Conservation (phyloP, 2,113 vertebrate species). For the Lanius collurio region DNA sequence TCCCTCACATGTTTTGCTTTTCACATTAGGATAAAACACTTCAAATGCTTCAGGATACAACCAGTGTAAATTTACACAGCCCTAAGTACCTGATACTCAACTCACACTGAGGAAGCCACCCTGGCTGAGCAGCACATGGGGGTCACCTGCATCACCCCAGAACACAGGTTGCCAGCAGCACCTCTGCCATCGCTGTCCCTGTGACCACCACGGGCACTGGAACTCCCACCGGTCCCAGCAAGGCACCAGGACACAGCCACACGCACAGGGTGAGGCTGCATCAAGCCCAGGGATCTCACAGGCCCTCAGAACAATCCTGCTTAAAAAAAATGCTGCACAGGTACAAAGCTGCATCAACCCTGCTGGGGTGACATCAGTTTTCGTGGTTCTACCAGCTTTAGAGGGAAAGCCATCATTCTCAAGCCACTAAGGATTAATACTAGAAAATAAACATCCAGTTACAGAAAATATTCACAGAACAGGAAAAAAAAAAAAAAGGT, state of each 20-base stretch:
- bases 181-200: neutral
- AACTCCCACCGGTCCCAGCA: fast-evolving
- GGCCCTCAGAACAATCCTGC: neutral
- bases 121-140: neutral
- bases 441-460: neutral
- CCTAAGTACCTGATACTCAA: no score
- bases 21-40: neutral
- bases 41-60: neutral
- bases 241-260: fast-evolving
- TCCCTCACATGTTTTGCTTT: neutral
- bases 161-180: fast-evolving
- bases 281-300: fast-evolving
- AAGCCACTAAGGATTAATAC: neutral
- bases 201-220: fast-evolving
- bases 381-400: neutral
- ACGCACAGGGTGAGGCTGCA: neutral
- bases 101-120: neutral
- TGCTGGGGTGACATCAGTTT: neutral
- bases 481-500: fast-evolving
- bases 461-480: neutral
- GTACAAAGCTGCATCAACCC: fast-evolving
- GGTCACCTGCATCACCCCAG: neutral
- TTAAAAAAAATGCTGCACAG: neutral
- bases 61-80: fast-evolving
- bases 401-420: neutral